A percentile compares a stretch with the other conserved stretches of the same genome.
Conservation (phyloP, 2,113 vertebrate species). For the Melanocharis versteri region DNA sequence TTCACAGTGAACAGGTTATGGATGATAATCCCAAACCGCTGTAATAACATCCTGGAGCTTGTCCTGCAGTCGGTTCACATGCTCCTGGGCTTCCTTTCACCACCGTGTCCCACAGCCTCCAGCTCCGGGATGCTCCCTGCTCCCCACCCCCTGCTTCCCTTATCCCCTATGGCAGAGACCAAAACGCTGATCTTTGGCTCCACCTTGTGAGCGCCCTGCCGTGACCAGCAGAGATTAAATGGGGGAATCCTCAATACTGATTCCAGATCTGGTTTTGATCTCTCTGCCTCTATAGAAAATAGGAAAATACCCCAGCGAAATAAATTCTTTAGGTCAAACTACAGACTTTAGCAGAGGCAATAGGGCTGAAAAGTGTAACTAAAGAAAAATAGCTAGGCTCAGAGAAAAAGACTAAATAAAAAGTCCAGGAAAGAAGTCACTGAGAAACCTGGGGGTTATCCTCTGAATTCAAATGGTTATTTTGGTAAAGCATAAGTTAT, state of each 20-base stretch:
- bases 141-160: background rate
- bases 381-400: background rate
- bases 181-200: constrained; percentile 18
- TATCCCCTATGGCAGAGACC: background rate
- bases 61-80: background rate
- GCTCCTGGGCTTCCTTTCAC: background rate
- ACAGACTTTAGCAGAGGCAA: background rate
- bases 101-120: background rate
- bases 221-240: background rate
- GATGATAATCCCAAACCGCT: background rate
- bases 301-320: background rate
- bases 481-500: background rate
- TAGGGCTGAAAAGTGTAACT: background rate
- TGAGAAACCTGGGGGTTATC: background rate
- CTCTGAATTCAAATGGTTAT: background rate
- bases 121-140: background rate
- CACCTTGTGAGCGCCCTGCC: background rate
- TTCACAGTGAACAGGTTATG: background rate
- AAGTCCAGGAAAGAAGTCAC: background rate
- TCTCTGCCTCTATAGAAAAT: background rate
- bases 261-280: background rate
- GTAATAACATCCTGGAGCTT: background rate
- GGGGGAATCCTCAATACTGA: background rate
- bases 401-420: background rate
- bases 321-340: background rate